Evolutionary conservation across 2,113 vertebrate genomes (phyloP).

Genomic region (Coregonus clupeaformis): DNA sequence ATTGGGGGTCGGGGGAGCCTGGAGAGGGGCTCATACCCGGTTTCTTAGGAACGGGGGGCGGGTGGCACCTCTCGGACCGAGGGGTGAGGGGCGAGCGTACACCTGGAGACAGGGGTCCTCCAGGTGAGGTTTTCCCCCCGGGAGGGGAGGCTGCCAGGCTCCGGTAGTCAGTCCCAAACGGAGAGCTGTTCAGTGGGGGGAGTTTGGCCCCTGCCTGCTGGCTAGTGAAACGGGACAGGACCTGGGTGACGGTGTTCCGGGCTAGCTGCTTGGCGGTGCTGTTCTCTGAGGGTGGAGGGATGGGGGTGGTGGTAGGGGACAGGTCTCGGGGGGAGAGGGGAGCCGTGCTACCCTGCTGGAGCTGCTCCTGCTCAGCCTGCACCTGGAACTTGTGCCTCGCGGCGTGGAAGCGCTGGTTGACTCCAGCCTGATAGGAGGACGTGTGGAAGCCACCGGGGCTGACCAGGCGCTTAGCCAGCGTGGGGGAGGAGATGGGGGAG

Average conservation of each 20-base stretch:
- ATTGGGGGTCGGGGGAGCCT: constrained; percentile 71
- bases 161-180: constrained; percentile 96
- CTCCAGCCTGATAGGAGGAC: constrained; percentile 90
- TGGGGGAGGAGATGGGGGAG: constrained; percentile 92
- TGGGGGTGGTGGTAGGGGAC: constrained; percentile 81
- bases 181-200: constrained; percentile 85
- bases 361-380: constrained; percentile 88
- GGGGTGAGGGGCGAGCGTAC: constrained; percentile 90
- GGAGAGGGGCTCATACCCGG: constrained; percentile 85
- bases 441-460: constrained; percentile 82
- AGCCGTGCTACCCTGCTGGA: constrained; percentile 61
- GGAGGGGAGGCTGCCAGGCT: constrained; percentile 70
- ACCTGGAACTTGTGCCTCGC: constrained; percentile 95
- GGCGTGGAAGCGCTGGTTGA: constrained; percentile 95
- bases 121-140: constrained; percentile 72
- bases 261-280: constrained; percentile 89
- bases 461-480: constrained; percentile 82
- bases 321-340: constrained; percentile 84
- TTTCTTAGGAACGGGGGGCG: constrained; percentile 90
- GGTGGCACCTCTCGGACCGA: constrained; percentile 83
- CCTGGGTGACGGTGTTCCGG: constrained; percentile 96
- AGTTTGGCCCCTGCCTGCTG: constrained; percentile 84
- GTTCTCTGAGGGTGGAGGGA: constrained; percentile 79
- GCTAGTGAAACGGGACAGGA: constrained; percentile 93
- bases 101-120: constrained; percentile 86